Percentiles rank a stretch among this genome's conserved stretches.
phyloP scores from a whole-genome alignment of 2,888 invertebrate species.

The Morpho achilles region DNA sequence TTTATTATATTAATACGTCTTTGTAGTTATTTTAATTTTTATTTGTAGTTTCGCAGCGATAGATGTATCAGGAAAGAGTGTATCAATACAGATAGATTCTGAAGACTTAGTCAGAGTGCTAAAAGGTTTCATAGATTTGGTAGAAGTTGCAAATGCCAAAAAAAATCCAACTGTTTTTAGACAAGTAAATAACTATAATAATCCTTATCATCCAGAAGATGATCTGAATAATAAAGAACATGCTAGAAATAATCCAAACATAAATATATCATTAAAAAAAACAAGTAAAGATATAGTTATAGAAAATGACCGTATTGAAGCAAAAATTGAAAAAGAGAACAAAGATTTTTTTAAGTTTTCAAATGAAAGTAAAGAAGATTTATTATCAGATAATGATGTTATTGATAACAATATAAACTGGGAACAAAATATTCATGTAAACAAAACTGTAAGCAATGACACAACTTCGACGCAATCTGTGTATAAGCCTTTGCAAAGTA shows the following conservation, averaged over 20 bases:
- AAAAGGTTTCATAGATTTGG: not conserved
- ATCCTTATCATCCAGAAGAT: constrained; percentile 10
- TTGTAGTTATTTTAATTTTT: not conserved
- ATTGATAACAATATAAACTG: constrained; percentile 8
- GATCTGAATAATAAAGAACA: not conserved
- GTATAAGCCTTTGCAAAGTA: constrained; percentile 1
- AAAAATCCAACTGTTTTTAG: not conserved
- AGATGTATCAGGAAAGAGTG: not conserved
- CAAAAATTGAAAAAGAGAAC: constrained; percentile 17
- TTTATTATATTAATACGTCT: too few relatives aligned
- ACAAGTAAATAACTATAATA: not conserved
- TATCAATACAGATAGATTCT: constrained; percentile 8
- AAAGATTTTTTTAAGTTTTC: constrained; percentile 8
- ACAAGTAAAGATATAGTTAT: not conserved
- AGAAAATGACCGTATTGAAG: constrained; percentile 5
- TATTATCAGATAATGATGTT: constrained; percentile 10
- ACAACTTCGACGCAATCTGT: not conserved
- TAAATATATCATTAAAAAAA: not conserved
- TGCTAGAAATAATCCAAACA: not conserved
- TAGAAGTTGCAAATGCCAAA: not conserved
- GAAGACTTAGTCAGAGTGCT: constrained; percentile 4
- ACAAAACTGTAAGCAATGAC: not conserved
- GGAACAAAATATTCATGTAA: not conserved
- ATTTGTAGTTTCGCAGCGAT: not conserved
- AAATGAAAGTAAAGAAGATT: constrained; percentile 16